Evolutionary conservation across 2,113 vertebrate species (phyloP).

Genomic region (Zosterops japonicus): DNA sequence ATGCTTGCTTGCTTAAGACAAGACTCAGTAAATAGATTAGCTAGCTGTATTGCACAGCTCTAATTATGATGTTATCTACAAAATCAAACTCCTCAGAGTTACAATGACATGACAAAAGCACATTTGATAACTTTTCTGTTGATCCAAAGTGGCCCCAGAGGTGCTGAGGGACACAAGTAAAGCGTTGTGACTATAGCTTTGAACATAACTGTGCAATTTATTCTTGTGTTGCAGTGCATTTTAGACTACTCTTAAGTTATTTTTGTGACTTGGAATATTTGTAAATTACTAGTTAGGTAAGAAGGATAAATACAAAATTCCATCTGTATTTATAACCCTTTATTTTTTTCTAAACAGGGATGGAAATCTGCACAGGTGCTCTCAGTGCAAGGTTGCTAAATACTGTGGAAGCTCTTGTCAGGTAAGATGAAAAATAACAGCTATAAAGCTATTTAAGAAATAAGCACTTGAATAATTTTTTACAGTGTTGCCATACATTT

Average conservation of each 20-base stretch:
- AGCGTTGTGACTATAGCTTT: background rate
- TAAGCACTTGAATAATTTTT: background rate
- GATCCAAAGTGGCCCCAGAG: background rate
- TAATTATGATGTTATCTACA: background rate
- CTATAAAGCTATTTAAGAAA: background rate
- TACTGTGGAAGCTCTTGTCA: constrained; percentile 89
- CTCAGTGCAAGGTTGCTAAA: constrained; percentile 88
- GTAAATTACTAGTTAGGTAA: background rate
- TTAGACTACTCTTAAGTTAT: background rate
- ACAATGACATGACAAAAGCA: background rate
- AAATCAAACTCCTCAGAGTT: background rate
- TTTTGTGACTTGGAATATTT: background rate
- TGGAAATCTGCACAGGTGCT: constrained; percentile 85
- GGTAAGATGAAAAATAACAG: constrained; percentile 74
- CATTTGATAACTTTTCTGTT: background rate
- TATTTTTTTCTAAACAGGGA: constrained; percentile 67
- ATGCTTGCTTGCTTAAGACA: background rate
- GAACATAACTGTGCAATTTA: background rate
- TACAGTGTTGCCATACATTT: background rate
- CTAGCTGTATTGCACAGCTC: background rate
- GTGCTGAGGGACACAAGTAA: background rate
- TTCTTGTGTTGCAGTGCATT: background rate
- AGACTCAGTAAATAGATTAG: background rate
- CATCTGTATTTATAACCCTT: background rate
- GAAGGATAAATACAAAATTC: background rate